Base-by-base conservation (phyloP, 2,888 invertebrate genomes). In the Diarsia mendica region DNA sequence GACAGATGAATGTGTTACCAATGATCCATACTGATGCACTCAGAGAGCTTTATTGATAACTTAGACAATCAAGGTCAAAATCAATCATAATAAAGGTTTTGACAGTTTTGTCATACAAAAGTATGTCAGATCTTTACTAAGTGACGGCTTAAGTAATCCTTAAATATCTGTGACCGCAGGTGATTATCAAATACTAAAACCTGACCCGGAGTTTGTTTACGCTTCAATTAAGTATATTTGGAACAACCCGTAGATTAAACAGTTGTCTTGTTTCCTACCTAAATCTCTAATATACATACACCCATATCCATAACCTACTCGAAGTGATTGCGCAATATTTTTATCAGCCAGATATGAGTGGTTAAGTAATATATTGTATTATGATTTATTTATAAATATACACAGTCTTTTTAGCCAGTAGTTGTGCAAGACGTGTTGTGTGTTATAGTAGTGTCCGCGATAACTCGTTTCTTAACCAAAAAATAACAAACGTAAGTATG, bases 401-500 rank as follows among this genome's bases (percentile, higher is more conserved):
- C 8, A 63, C 63, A 63, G 63, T 44, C 4, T 13, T 39, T 39
- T 1, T n/a, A 5, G n/a, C 13, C 44, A 44, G 44, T 63, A 63
- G 63, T 63, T n/a, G n/a, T 33, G 63, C 15, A n/a, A 63, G 63
- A 23, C 8, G 63, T 44, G 63, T 44, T 8, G 39, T 1, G 11
- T 44, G 63, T 13, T 44, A n/a, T 63, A 23, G 44, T 63, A 3
- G 63, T 63, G 63, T 63, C 63, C 44, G 44, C n/a, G 13, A 44
- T 44, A 63, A 44, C 44, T 63, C n/a, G 44, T 44, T 63, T n/a
- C 63, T 44, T 44, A 44, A n/a, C 44, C 13, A n/a, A 11, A 1
- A 63, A 44, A 11, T n/a, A 63, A 63, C 13, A 63, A 63, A 63
- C 44, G 63, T 63, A 63, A 63, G 63, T 63, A 39, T 63, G n/a